phyloP scores from a whole-genome alignment of 2,113 vertebrate species.

The Etheostoma cragini region DNA sequence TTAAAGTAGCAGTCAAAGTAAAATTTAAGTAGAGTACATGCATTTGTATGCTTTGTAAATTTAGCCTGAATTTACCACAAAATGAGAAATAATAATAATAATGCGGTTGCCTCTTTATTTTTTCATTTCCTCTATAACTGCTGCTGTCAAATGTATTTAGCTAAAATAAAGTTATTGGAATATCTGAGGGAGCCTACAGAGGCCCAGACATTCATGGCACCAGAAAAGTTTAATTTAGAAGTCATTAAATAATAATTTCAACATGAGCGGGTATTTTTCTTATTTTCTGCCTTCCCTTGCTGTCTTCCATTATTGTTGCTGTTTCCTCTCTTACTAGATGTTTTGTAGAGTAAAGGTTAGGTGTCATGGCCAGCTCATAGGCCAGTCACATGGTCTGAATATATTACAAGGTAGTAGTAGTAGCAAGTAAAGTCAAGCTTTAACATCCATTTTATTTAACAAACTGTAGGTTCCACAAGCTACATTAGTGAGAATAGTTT shows the following conservation, averaged over 20 bases:
- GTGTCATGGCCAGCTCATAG: background rate
- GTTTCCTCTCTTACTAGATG: background rate
- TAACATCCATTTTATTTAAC: background rate
- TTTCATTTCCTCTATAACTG: slow-evolving; percentile 2
- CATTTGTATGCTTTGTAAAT: too few species aligned
- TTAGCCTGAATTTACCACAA: slow-evolving; percentile 5
- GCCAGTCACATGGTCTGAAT: background rate
- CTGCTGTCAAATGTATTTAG: background rate
- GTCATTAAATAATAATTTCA: slow-evolving; percentile 10
- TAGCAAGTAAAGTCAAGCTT: background rate
- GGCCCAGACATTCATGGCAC: background rate
- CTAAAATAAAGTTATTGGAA: background rate
- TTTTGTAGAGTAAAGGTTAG: background rate
- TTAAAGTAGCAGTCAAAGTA: background rate
- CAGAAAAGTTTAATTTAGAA: background rate
- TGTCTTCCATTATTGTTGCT: background rate
- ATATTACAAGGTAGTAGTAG: background rate
- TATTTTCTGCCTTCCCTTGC: background rate
- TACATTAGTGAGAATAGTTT: slow-evolving; percentile 25
- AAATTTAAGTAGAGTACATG: slow-evolving; percentile 15
- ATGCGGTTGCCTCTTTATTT: slow-evolving; percentile 20
- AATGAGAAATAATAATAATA: slow-evolving; percentile 32
- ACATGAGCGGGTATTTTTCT: background rate
- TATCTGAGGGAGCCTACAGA: background rate
- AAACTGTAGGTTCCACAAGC: background rate